Evolutionary conservation across 2,113 vertebrate genomes (phyloP).

Genomic region (Clarias batrachus): DNA sequence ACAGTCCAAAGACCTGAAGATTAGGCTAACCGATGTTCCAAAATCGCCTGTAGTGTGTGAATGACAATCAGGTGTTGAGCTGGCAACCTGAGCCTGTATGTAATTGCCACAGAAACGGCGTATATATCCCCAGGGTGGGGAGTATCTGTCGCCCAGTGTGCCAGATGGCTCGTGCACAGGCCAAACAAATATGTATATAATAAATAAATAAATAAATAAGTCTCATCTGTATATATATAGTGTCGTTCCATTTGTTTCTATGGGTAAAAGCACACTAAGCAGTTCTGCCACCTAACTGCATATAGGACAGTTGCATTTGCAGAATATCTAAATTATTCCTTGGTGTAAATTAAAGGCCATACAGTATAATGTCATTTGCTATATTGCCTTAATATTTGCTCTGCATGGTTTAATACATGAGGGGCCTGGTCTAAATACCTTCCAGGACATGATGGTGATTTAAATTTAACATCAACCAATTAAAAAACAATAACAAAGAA

Average conservation of each 20-base stretch:
- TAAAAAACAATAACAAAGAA: neutral
- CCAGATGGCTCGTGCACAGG: no score
- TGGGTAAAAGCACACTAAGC: neutral
- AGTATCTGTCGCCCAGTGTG: no score
- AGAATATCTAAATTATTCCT: neutral
- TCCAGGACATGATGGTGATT: neutral
- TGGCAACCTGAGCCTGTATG: no score
- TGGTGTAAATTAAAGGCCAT: constrained; percentile 5
- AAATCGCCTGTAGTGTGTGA: no score
- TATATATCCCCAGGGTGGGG: no score
- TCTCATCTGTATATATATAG: no score
- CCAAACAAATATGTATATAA: no score
- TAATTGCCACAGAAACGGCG: no score
- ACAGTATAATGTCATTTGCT: neutral
- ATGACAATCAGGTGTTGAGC: no score
- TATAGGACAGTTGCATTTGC: neutral
- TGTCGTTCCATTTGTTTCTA: neutral
- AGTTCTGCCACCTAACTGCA: neutral
- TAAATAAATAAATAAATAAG: no score
- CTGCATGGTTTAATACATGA: neutral
- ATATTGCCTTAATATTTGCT: constrained; percentile 11
- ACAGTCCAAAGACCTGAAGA: no score
- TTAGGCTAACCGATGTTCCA: no score
- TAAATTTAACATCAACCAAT: neutral
- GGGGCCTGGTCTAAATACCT: constrained; percentile 8